phyloP scores from a whole-genome alignment of 2,113 vertebrate genomes.

The Casuarius casuarius region DNA sequence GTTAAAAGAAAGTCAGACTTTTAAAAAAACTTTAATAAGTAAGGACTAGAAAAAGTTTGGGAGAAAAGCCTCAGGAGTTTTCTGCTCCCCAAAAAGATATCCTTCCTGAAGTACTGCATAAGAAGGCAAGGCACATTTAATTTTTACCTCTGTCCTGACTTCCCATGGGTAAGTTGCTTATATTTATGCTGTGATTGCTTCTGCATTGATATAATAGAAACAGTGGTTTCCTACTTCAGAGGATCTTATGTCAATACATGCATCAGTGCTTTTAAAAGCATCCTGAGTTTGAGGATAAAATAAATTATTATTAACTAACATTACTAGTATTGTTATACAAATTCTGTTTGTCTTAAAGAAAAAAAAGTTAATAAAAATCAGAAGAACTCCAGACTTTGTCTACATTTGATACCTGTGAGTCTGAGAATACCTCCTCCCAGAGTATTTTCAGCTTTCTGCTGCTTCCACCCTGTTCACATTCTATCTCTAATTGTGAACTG shows the following conservation, averaged over 20 bases:
- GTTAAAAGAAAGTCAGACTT: not conserved
- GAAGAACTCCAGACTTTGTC: not conserved
- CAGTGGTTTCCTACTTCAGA: not conserved
- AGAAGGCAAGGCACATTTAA: not conserved
- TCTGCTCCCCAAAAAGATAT: not conserved
- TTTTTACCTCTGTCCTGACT: not conserved
- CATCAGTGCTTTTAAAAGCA: not conserved
- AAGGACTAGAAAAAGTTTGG: not conserved
- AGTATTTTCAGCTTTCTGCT: not conserved
- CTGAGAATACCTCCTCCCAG: not conserved
- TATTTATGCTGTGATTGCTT: not conserved
- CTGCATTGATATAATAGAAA: not conserved
- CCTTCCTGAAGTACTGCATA: not conserved
- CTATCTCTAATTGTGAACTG: not conserved
- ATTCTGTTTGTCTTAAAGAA: accelerated
- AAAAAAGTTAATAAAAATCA: not conserved
- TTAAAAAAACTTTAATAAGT: not conserved
- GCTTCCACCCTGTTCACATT: not conserved
- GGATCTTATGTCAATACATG: not conserved
- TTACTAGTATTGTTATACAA: not conserved
- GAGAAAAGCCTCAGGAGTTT: not conserved
- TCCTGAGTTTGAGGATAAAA: not conserved
- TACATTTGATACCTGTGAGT: not conserved
- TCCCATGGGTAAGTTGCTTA: not conserved
- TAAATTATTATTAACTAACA: not conserved